These are phyloP conservation scores for Oscheius sp. DNA, from an alignment of 2,888 invertebrate genomes.

Conservation along the genomic window DNA sequence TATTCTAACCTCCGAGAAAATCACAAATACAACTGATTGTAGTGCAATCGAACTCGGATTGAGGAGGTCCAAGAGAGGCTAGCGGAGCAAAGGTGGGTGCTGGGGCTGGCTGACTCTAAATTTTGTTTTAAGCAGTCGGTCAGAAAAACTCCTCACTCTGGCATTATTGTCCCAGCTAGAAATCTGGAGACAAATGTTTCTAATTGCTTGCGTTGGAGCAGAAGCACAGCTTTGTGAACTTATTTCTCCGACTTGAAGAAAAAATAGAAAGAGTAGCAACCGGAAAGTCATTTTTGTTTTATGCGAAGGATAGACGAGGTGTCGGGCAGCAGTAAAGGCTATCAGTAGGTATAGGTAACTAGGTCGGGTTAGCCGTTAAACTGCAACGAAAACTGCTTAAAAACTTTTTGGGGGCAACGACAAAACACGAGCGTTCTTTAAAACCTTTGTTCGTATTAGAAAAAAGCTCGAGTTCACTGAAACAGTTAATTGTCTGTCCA, in stretches of 20 bases:
- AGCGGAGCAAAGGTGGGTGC: neutral
- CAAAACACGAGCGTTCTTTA: no score
- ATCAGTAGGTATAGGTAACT: neutral
- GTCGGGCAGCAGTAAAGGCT: neutral
- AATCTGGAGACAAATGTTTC: slow-evolving; percentile 10
- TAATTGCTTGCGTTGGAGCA: neutral
- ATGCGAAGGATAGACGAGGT: neutral
- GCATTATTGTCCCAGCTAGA: neutral
- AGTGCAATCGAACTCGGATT: neutral
- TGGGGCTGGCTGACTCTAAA: neutral
- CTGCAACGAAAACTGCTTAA: no score
- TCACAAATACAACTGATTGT: slow-evolving; percentile 62
- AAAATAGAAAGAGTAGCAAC: neutral
- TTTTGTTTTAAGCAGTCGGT: neutral
- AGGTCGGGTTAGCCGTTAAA: neutral
- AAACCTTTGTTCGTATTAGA: no score
- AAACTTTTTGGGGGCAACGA: no score
- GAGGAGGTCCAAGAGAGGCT: neutral
- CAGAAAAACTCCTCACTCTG: neutral
- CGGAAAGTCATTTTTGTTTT: neutral
- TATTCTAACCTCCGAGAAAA: slow-evolving; percentile 41
- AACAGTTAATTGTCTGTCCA: no score
- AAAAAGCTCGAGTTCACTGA: no score
- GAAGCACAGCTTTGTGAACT: neutral
- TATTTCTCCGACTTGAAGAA: neutral